phyloP scores from a whole-genome alignment of 2,113 vertebrate species.

The Lanius collurio region DNA sequence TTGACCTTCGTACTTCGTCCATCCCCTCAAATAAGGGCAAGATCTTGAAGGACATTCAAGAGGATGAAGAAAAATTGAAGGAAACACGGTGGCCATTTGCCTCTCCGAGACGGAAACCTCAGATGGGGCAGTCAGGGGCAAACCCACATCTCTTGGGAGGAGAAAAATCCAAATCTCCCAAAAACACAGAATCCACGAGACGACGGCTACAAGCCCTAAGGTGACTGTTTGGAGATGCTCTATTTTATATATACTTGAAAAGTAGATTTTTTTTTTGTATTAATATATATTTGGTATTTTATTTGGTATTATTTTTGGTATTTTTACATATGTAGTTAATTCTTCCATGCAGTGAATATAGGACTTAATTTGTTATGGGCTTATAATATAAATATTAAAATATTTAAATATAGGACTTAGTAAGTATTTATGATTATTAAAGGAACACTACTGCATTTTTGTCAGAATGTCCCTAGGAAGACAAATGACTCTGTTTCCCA shows the following conservation, averaged over 20 bases:
- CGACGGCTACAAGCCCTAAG: slow-evolving; percentile 84
- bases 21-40: slow-evolving; percentile 77
- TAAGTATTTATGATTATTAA: not conserved
- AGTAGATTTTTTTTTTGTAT: not conserved
- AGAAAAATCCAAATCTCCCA: slow-evolving; percentile 68
- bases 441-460: not conserved
- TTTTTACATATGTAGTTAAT: not conserved
- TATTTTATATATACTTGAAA: not conserved
- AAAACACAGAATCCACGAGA: slow-evolving; percentile 79
- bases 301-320: not conserved
- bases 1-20: slow-evolving; percentile 67
- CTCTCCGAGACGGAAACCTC: slow-evolving; percentile 34
- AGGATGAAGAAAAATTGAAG: slow-evolving; percentile 77
- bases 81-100: slow-evolving; percentile 73
- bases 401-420: not conserved
- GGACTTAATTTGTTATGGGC: not conserved
- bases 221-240: slow-evolving; percentile 66
- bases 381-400: not conserved
- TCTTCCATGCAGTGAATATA: not conserved
- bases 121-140: slow-evolving; percentile 39
- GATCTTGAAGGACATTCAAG: slow-evolving; percentile 75
- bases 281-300: not conserved
- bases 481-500: not conserved
- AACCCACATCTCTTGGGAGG: slow-evolving; percentile 61
- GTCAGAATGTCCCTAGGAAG: not conserved